A percentile compares a stretch with the other conserved stretches of the same genome.
phyloP scores from a whole-genome alignment of 2,888 invertebrate species.

The Rhagophthalmus giganteus region DNA sequence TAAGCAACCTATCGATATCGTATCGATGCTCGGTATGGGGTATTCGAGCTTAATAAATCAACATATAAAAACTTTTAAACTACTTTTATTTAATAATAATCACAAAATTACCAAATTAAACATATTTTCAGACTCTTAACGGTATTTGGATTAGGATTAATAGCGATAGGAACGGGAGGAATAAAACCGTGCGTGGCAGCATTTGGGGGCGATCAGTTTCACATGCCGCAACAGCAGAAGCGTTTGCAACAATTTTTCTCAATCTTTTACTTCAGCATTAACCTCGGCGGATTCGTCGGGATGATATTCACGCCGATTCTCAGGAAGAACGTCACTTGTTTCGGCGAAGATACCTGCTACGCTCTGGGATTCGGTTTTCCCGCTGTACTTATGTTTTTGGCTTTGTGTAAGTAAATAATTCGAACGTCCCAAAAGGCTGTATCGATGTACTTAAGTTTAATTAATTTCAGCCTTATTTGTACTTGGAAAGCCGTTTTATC shows the following conservation, averaged over 20 bases:
- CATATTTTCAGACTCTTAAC: conserved; percentile 56
- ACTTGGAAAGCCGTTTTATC: conserved; percentile 70
- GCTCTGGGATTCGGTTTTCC: conserved; percentile 79
- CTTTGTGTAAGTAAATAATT: conserved; percentile 60
- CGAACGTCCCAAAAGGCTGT: neutral
- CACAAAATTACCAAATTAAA: neutral
- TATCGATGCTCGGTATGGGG: no score
- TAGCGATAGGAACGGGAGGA: conserved; percentile 80
- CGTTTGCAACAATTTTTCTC: conserved; percentile 76
- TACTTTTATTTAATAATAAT: neutral
- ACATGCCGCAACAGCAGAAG: conserved; percentile 67
- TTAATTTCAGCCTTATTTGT: conserved; percentile 67
- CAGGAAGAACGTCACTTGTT: conserved; percentile 66
- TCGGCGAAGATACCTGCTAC: conserved; percentile 71
- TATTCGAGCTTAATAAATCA: no score
- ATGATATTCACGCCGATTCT: conserved; percentile 74
- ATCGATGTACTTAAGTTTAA: neutral
- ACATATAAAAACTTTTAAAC: no score
- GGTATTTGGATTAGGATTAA: conserved; percentile 61
- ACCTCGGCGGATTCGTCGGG: conserved; percentile 67
- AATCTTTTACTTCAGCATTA: conserved; percentile 81
- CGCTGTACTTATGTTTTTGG: conserved; percentile 68
- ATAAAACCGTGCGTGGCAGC: conserved; percentile 87
- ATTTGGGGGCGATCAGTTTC: conserved; percentile 85
- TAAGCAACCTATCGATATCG: no score